These are phyloP conservation scores for Metellina segmentata DNA, from an alignment of 2,888 invertebrate genomes.

Conservation along the genomic window DNA sequence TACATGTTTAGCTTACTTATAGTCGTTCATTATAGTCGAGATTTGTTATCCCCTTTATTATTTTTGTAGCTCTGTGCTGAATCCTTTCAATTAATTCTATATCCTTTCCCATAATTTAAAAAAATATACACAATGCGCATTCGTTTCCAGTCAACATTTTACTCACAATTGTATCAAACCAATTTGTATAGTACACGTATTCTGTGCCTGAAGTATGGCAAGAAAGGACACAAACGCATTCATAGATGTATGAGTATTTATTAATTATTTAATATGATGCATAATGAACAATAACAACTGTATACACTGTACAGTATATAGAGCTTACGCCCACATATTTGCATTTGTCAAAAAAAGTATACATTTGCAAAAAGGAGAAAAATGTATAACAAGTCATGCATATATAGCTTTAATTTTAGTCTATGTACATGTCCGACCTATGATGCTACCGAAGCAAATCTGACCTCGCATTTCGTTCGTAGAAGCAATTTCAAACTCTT, in stretches of 20 bases:
- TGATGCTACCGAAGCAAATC: slow-evolving; percentile 68
- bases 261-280: slow-evolving; percentile 75
- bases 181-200: background rate
- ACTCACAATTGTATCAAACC: background rate
- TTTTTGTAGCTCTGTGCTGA: no score
- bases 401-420: slow-evolving; percentile 66
- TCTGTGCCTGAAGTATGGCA: background rate
- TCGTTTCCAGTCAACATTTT: background rate
- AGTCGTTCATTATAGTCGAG: no score
- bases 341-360: slow-evolving; percentile 75
- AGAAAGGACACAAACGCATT: background rate
- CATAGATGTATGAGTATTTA: slow-evolving; percentile 74
- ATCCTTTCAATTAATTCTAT: no score
- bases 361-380: slow-evolving; percentile 76
- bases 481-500: background rate
- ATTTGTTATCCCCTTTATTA: no score
- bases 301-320: slow-evolving; percentile 76
- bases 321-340: slow-evolving; percentile 74
- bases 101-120: no score
- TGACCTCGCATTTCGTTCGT: slow-evolving; percentile 38
- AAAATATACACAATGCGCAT: background rate
- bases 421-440: slow-evolving; percentile 73
- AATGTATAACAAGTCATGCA: slow-evolving; percentile 76
- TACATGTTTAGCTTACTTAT: no score
- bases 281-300: slow-evolving; percentile 77